A percentile compares a stretch with the other conserved stretches of the same genome.
phyloP scores from a whole-genome alignment of 2,888 invertebrate species.

The Calameuta pallipes region DNA sequence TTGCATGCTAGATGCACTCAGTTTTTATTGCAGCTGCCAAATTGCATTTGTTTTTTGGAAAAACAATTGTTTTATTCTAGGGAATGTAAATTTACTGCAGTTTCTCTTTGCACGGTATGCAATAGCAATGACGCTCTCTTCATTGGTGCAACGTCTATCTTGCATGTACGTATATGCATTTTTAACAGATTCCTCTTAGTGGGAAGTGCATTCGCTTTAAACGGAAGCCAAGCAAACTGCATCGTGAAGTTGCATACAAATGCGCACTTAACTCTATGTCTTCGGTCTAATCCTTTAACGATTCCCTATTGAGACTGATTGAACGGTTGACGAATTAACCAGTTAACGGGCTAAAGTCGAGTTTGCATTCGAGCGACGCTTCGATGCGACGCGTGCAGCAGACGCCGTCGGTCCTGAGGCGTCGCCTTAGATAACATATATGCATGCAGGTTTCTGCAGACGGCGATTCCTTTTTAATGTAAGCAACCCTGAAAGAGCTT shows the following conservation, averaged over 20 bases:
- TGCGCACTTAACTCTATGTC: background rate
- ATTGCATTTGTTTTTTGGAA: background rate
- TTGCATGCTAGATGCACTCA: background rate
- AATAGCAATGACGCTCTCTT: background rate
- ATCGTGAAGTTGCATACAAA: background rate
- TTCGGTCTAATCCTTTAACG: background rate
- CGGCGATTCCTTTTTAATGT: background rate
- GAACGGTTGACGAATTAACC: background rate
- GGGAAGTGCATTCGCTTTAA: background rate
- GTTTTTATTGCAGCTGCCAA: background rate
- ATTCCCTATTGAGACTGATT: background rate
- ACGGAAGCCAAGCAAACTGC: background rate
- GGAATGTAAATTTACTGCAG: background rate
- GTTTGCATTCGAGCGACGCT: background rate
- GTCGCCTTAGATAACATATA: background rate
- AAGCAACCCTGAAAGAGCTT: background rate
- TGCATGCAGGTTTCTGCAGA: background rate
- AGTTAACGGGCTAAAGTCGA: background rate
- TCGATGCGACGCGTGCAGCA: background rate
- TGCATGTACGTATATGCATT: background rate
- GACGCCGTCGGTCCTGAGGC: background rate
- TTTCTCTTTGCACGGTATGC: background rate
- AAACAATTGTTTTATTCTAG: no score
- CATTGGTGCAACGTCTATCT: background rate
- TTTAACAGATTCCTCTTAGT: background rate